phyloP scores from a whole-genome alignment of 2,113 vertebrate genomes.

The Petromus typicus region DNA sequence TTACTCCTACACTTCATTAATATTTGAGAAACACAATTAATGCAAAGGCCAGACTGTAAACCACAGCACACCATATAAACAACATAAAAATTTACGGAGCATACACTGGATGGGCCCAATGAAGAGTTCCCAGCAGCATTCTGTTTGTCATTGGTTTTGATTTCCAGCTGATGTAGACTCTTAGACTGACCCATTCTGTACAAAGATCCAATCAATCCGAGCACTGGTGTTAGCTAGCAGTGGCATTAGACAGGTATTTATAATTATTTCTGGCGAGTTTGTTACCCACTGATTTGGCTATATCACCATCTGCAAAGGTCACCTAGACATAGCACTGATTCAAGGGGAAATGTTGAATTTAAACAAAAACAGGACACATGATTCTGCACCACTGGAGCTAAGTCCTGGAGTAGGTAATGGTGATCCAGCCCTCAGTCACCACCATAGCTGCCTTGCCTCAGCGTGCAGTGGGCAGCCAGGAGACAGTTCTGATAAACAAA shows the following conservation, averaged over 20 bases:
- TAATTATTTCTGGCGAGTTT: conserved; percentile 51
- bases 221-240: neutral
- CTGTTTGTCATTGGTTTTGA: conserved; percentile 1
- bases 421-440: neutral
- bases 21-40: conserved; percentile 77
- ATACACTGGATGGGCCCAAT: conserved; percentile 30
- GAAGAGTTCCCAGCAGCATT: conserved; percentile 60
- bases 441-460: neutral
- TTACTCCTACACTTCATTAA: conserved; percentile 68
- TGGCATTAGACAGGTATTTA: conserved; percentile 32
- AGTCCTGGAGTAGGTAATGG: neutral
- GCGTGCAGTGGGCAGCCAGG: neutral
- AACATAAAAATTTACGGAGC: conserved; percentile 76
- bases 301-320: neutral
- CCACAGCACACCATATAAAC: conserved; percentile 62
- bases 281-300: neutral
- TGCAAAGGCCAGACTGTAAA: conserved; percentile 71
- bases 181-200: conserved; percentile 46
- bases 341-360: neutral
- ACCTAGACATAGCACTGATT: neutral
- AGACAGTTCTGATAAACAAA: neutral
- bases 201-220: conserved; percentile 10
- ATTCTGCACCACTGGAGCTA: neutral
- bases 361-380: neutral
- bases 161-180: conserved; percentile 54